Conservation (phyloP, 2,888 invertebrate genomes). For the Eristalinus sepulchralis region DNA sequence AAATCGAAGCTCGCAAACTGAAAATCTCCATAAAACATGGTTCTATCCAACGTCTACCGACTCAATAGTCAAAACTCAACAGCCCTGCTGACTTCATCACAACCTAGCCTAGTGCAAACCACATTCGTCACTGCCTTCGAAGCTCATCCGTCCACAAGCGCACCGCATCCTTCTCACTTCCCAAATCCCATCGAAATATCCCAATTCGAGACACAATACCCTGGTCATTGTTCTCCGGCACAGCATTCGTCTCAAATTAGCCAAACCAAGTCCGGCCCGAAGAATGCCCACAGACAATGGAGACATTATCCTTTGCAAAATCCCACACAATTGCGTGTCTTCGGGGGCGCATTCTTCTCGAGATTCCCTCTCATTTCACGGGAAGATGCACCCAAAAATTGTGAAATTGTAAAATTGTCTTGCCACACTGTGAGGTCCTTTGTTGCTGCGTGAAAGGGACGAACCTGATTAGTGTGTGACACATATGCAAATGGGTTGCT, state of each 20-base stretch:
- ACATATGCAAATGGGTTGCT: slow-evolving; percentile 48
- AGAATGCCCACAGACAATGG: not conserved
- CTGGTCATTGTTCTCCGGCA: not conserved
- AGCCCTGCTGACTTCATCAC: no score
- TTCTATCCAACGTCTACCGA: no score
- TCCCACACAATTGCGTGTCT: slow-evolving; percentile 27
- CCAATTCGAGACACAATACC: not conserved
- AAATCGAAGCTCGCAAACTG: no score
- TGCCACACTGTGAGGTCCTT: slow-evolving; percentile 59
- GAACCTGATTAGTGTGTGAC: slow-evolving; percentile 40
- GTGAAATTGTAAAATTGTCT: not conserved
- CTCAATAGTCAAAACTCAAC: no score
- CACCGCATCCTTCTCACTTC: not conserved
- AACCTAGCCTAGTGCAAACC: no score
- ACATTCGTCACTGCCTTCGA: no score
- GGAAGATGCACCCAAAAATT: slow-evolving; percentile 8
- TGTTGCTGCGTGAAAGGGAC: slow-evolving; percentile 13
- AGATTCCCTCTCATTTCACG: slow-evolving; percentile 16
- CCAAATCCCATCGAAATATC: not conserved
- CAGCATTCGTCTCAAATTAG: not conserved
- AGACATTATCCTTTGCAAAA: slow-evolving; percentile 1
- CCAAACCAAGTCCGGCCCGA: not conserved
- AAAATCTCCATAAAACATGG: no score
- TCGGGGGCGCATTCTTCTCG: not conserved
- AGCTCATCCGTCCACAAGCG: not conserved